phyloP scores from a whole-genome alignment of 2,797 vertebrate genomes.

The Propithecus deckenii region DNA sequence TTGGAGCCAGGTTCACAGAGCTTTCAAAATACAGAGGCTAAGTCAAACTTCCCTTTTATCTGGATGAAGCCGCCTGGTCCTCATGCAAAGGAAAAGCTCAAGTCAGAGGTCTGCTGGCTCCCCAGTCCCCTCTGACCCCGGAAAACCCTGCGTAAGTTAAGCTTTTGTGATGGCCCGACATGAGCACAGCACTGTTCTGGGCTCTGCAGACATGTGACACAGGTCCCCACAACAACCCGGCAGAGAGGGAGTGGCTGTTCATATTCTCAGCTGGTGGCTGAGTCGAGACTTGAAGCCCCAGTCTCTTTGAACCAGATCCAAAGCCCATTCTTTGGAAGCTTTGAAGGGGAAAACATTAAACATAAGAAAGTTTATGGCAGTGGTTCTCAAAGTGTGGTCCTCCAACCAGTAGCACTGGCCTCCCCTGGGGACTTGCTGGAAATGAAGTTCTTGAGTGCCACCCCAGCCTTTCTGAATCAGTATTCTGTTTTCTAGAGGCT shows the following conservation, averaged over 20 bases:
- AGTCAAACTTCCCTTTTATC: not conserved
- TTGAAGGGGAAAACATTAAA: not conserved
- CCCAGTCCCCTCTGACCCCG: too few relatives aligned
- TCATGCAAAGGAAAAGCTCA: not conserved
- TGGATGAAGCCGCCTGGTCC: not conserved
- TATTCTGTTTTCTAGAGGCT: not conserved
- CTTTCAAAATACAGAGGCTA: not conserved
- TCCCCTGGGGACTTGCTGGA: not conserved
- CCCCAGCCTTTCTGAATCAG: not conserved
- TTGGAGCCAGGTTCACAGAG: not conserved
- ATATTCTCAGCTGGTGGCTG: not conserved
- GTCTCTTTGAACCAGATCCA: slow-evolving; percentile 10
- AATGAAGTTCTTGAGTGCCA: not conserved
- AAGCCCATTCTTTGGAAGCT: not conserved
- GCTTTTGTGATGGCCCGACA: not conserved
- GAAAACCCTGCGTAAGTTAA: not conserved
- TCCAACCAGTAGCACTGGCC: not conserved
- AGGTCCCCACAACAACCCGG: not conserved
- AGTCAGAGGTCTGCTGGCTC: not conserved
- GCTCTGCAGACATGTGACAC: not conserved
- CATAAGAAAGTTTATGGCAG: not conserved
- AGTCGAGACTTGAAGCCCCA: not conserved
- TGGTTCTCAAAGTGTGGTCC: not conserved
- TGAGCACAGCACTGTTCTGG: not conserved
- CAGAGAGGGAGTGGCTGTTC: not conserved